phyloP scores from a whole-genome alignment of 2,888 invertebrate species.

The Pyrgus malvae region DNA sequence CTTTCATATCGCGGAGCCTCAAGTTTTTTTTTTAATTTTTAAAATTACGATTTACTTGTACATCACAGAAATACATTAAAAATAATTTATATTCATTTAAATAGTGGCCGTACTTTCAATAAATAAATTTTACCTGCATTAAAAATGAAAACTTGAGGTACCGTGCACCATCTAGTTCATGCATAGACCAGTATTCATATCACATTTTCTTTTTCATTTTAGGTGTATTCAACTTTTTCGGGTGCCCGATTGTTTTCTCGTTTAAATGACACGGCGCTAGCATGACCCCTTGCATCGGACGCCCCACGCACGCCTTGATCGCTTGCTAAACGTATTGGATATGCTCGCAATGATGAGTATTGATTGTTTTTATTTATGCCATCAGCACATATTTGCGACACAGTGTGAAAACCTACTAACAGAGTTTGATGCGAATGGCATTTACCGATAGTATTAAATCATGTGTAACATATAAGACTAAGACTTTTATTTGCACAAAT shows the following conservation, averaged over 20 bases:
- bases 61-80: not conserved
- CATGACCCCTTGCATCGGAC: conserved; percentile 65
- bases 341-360: conserved; percentile 81
- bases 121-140: too few relatives aligned
- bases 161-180: conserved; percentile 31
- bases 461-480: too few relatives aligned
- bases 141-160: conserved; percentile 46
- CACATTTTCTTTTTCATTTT: conserved; percentile 79
- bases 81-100: not conserved
- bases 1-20: conserved; percentile 35
- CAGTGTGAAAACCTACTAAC: too few relatives aligned
- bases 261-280: conserved; percentile 76
- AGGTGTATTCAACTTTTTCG: conserved; percentile 83
- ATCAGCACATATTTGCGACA: conserved; percentile 28
- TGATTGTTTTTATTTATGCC: conserved; percentile 74
- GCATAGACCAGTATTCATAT: conserved; percentile 60
- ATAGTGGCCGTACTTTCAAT: too few relatives aligned
- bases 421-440: too few relatives aligned
- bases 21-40: conserved; percentile 6
- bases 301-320: conserved; percentile 58
- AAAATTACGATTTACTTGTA: not conserved
- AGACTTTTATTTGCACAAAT: too few relatives aligned
- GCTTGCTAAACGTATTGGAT: conserved; percentile 73
- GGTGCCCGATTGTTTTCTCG: conserved; percentile 81
- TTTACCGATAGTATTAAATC: too few relatives aligned